These are phyloP conservation scores for Clanis bilineata DNA, from an alignment of 2,888 invertebrate species.

Conservation along the genomic window DNA sequence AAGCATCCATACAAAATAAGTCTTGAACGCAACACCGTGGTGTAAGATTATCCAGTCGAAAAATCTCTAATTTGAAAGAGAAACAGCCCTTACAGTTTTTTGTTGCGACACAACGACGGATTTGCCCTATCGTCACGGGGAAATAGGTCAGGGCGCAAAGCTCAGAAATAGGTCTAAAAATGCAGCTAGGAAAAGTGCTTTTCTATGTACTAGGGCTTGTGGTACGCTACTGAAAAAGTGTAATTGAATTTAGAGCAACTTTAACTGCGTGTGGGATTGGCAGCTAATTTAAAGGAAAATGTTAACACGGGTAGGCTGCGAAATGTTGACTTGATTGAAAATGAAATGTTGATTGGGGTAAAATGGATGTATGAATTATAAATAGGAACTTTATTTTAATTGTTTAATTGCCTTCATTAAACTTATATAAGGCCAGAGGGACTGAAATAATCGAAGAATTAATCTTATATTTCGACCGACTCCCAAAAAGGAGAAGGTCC, in stretches of 20 bases:
- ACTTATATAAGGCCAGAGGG: not conserved
- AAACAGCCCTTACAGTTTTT: conserved; percentile 6
- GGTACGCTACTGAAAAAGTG: not conserved
- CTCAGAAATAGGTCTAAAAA: conserved; percentile 8
- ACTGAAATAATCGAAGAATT: too few species aligned
- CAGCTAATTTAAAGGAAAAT: not conserved
- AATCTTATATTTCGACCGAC: too few species aligned
- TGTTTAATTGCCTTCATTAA: not conserved
- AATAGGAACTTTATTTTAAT: not conserved
- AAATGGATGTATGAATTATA: not conserved
- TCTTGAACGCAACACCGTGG: not conserved
- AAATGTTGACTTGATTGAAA: not conserved
- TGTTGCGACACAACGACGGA: not conserved
- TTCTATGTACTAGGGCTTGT: conserved; percentile 7
- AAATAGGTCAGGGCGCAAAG: conserved; percentile 10
- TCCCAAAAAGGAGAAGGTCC: too few species aligned
- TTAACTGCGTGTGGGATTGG: not conserved
- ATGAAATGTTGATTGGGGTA: not conserved
- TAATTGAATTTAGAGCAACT: conserved; percentile 6
- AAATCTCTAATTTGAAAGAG: conserved; percentile 9
- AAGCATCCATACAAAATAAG: too few species aligned
- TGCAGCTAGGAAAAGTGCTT: conserved; percentile 7
- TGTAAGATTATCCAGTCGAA: not conserved
- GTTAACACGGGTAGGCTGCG: not conserved
- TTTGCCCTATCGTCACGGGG: not conserved